phyloP scores from a whole-genome alignment of 2,113 vertebrate species.

The Tenebrosternarchus preto region DNA sequence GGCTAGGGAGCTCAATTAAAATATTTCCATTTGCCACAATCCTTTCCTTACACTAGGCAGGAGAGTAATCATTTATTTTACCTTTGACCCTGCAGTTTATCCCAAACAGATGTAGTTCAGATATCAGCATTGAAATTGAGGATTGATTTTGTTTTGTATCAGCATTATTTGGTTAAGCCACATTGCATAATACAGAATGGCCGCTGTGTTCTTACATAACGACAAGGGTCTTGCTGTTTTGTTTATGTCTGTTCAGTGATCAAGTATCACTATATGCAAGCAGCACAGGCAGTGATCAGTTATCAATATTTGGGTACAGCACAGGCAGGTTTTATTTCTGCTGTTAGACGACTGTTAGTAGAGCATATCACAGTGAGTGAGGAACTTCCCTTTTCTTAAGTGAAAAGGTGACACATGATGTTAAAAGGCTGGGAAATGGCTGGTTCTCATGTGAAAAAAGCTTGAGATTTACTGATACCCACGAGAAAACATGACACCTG shows the following conservation, averaged over 20 bases:
- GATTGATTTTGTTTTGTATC: slow-evolving; percentile 49
- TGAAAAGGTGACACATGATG: not conserved
- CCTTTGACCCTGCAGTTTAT: slow-evolving; percentile 51
- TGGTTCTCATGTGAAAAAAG: slow-evolving; percentile 13
- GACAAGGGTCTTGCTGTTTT: slow-evolving; percentile 8
- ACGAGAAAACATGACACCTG: slow-evolving; percentile 28
- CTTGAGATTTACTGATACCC: slow-evolving; percentile 27
- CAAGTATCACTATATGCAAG: slow-evolving; percentile 11
- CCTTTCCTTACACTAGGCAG: not conserved
- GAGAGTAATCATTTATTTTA: slow-evolving; percentile 23
- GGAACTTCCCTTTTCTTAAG: not conserved
- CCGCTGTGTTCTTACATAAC: not conserved
- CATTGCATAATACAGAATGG: slow-evolving; percentile 44
- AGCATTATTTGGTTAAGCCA: slow-evolving; percentile 27
- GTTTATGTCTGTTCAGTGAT: slow-evolving; percentile 37
- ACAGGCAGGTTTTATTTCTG: not conserved
- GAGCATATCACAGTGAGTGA: not conserved
- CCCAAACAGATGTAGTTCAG: slow-evolving; percentile 41
- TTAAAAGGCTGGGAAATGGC: not conserved
- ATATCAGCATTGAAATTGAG: slow-evolving; percentile 22
- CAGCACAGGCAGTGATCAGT: slow-evolving; percentile 28
- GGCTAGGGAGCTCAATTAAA: not conserved
- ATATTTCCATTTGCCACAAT: not conserved
- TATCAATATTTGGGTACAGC: not conserved
- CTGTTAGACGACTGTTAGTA: not conserved